Percentiles rank a stretch among this genome's conserved stretches.
phyloP scores from a whole-genome alignment of 2,113 vertebrate genomes.

The Phyllostomus discolor region DNA sequence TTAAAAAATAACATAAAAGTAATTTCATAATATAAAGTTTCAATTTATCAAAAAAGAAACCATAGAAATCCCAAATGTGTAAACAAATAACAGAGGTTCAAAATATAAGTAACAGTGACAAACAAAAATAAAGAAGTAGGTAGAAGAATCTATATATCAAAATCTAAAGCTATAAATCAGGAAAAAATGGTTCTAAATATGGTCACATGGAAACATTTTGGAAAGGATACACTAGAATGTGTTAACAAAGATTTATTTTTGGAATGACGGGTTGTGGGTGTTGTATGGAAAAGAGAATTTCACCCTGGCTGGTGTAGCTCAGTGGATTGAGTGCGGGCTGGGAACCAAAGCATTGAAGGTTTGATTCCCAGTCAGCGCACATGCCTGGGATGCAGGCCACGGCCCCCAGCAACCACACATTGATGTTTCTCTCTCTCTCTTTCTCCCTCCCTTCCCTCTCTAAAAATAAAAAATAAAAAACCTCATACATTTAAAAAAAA shows the following conservation, averaged over 20 bases:
- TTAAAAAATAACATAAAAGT: neutral
- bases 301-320: neutral
- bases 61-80: neutral
- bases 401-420: too few relatives aligned
- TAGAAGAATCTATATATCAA: neutral
- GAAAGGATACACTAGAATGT: rapidly evolving
- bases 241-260: neutral
- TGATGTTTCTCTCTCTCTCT: too few relatives aligned
- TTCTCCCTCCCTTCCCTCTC: too few relatives aligned
- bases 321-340: too few relatives aligned
- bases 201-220: neutral
- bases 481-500: too few relatives aligned
- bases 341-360: too few relatives aligned
- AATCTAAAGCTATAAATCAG: neutral
- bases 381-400: too few relatives aligned
- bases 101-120: neutral
- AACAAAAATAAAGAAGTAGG: neutral
- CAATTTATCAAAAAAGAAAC: neutral
- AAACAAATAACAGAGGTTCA: neutral
- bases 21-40: neutral
- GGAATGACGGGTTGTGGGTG: neutral
- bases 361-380: too few relatives aligned
- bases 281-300: neutral
- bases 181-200: neutral
- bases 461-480: too few relatives aligned